These are phyloP conservation scores for Cataglyphis cursor DNA, from an alignment of 2,888 invertebrate genomes.

Conservation along the genomic window DNA sequence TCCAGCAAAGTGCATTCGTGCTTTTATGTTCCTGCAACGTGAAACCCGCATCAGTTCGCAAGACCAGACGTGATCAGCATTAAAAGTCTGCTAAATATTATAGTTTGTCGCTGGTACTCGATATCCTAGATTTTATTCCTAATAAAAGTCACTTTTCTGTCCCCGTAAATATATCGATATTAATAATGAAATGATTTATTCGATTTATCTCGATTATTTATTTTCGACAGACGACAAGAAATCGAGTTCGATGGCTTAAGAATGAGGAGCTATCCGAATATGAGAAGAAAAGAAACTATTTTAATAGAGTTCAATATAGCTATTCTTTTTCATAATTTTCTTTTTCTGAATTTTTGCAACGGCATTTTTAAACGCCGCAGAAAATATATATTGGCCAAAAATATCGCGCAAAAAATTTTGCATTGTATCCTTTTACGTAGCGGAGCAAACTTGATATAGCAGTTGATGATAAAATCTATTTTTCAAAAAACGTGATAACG, in stretches of 20 bases:
- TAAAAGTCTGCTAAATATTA: not conserved
- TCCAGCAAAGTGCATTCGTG: not conserved
- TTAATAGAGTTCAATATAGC: not conserved
- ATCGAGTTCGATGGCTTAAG: not conserved
- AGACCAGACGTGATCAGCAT: slow-evolving; percentile 39
- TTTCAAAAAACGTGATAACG: not conserved
- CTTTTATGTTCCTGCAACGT: slow-evolving; percentile 25
- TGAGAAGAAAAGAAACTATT: not conserved
- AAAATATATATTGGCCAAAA: not conserved
- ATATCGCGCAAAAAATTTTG: not conserved
- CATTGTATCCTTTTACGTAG: not conserved
- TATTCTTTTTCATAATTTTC: not conserved
- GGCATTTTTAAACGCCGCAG: not conserved
- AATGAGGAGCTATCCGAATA: not conserved
- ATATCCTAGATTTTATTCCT: slow-evolving; percentile 17
- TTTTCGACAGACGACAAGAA: not conserved
- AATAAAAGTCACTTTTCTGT: slow-evolving; percentile 13
- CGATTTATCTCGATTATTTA: not conserved
- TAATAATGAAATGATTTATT: slow-evolving; percentile 9
- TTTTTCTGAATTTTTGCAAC: not conserved
- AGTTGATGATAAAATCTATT: not conserved
- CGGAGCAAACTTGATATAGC: slow-evolving; percentile 7
- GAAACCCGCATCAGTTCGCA: slow-evolving; percentile 18
- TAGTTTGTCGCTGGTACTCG: not conserved
- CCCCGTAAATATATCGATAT: not conserved